A percentile compares a stretch with the other conserved stretches of the same genome.
Evolutionary conservation across 2,797 vertebrate species (phyloP).

Genomic region (Erithacus rubecula): DNA sequence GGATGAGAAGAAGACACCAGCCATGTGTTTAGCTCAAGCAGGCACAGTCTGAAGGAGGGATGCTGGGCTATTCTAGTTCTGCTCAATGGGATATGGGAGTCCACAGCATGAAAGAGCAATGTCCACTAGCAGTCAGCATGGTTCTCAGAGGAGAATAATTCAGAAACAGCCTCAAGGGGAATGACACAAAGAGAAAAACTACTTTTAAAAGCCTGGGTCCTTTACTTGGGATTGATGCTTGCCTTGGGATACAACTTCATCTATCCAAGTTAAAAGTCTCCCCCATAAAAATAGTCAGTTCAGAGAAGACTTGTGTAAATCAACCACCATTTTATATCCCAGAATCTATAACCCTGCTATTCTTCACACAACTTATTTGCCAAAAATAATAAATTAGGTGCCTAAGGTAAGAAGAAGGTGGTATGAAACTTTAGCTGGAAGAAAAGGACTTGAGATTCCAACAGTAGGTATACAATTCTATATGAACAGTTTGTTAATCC

Average conservation of each 20-base stretch:
- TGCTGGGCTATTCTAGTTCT: not conserved
- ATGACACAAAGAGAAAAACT: not conserved
- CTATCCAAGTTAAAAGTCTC: not conserved
- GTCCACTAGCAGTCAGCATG: not conserved
- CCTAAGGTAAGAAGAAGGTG: not conserved
- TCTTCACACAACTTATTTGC: not conserved
- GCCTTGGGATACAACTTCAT: not conserved
- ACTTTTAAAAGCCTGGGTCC: not conserved
- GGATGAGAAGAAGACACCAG: not conserved
- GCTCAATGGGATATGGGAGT: not conserved
- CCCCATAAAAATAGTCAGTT: not conserved
- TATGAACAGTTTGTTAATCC: not conserved
- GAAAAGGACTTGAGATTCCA: not conserved
- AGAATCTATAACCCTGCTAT: not conserved
- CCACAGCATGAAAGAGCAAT: not conserved
- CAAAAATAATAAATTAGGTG: not conserved
- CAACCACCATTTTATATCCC: not conserved
- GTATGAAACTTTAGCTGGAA: not conserved
- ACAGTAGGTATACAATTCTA: not conserved
- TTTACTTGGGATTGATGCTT: not conserved
- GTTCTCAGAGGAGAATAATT: not conserved
- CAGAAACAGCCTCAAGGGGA: not conserved
- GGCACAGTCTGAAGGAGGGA: not conserved
- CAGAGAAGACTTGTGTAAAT: not conserved
- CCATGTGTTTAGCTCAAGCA: not conserved